A percentile compares a stretch with the other conserved stretches of the same genome.
phyloP scores from a whole-genome alignment of 2,113 vertebrate species.

The Aleadryas rufinucha region DNA sequence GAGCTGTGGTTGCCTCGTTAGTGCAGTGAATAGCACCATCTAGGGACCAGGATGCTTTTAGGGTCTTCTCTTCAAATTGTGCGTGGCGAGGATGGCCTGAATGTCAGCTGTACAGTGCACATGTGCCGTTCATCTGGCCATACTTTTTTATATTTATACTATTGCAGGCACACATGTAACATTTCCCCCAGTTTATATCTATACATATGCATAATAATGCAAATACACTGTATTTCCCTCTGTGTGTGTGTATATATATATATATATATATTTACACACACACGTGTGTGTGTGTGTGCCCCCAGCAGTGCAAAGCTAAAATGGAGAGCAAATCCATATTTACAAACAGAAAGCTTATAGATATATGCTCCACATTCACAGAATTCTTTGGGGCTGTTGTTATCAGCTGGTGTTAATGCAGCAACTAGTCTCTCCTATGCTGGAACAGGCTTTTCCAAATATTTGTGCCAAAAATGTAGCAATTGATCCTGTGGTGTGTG shows the following conservation, averaged over 20 bases:
- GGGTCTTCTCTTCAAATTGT: not conserved
- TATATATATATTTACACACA: not conserved
- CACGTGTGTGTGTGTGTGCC: no score
- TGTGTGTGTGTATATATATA: accelerated
- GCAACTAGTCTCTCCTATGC: not conserved
- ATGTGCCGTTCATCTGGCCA: accelerated
- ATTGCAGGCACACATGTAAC: not conserved
- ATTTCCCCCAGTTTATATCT: not conserved
- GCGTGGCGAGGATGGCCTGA: not conserved
- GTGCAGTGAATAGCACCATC: conserved; percentile 46
- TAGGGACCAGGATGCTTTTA: conserved; percentile 17
- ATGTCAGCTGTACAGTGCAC: not conserved
- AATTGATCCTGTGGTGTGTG: not conserved
- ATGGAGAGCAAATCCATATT: not conserved
- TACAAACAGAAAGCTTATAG: not conserved
- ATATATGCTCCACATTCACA: not conserved
- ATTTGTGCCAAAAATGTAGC: not conserved
- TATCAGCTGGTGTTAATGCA: not conserved
- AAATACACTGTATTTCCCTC: not conserved
- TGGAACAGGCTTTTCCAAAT: not conserved
- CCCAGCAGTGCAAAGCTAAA: not conserved
- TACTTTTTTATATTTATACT: not conserved
- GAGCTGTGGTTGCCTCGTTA: not conserved
- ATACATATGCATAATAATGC: not conserved
- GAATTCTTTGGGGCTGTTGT: not conserved